Evolutionary conservation across 2,888 invertebrate species (phyloP).

Genomic region (Diarsia brunnea): DNA sequence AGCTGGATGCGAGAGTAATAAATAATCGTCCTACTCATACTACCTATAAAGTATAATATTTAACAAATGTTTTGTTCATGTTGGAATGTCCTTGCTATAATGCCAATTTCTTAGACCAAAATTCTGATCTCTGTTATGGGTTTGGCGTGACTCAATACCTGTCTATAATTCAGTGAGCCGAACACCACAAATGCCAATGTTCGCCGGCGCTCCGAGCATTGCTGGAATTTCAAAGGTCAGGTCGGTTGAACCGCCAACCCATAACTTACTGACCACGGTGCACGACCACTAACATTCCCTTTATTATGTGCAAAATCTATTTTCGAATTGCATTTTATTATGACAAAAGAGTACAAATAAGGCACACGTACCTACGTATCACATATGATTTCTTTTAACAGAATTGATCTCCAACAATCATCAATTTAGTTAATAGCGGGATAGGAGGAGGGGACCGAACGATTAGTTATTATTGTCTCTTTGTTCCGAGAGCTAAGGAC

Average conservation of each 20-base stretch:
- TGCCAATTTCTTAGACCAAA: conserved; percentile 45
- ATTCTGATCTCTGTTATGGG: conserved; percentile 56
- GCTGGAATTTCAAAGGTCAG: conserved; percentile 81
- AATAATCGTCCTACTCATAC: conserved; percentile 11
- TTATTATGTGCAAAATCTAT: conserved; percentile 53
- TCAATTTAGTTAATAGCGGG: conserved; percentile 80
- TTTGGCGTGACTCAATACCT: conserved; percentile 65
- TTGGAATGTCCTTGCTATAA: conserved; percentile 35
- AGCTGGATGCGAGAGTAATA: conserved; percentile 29
- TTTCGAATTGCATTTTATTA: conserved; percentile 39
- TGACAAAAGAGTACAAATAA: background rate
- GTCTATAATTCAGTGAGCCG: conserved; percentile 66
- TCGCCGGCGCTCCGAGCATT: conserved; percentile 74
- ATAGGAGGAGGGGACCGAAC: conserved; percentile 73
- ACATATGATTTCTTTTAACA: conserved; percentile 35
- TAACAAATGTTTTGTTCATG: background rate
- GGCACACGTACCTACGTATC: background rate
- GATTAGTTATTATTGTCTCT: conserved; percentile 82
- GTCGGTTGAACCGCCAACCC: conserved; percentile 70
- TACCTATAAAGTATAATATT: background rate
- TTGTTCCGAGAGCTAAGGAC: conserved; percentile 79
- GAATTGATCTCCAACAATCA: conserved; percentile 62
- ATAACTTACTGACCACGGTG: conserved; percentile 72
- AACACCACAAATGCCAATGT: conserved; percentile 74
- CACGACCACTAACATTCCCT: conserved; percentile 58